A percentile compares a stretch with the other conserved stretches of the same genome.
Conservation (phyloP, 2,797 vertebrate species). For the Danio jaintianensis region DNA sequence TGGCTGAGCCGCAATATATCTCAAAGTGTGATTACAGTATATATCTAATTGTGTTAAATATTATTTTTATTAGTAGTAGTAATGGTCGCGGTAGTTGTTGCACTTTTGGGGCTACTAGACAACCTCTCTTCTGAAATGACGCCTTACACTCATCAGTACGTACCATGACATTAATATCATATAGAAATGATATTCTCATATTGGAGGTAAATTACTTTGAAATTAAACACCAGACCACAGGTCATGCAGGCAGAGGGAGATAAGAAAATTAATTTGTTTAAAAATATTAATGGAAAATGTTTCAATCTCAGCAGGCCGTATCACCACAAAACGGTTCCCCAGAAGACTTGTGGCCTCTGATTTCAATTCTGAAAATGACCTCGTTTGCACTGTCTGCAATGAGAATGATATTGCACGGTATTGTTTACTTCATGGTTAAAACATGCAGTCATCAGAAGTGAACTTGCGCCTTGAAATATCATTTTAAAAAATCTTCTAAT, state of each 20-base stretch:
- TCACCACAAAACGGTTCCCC: conserved; percentile 59
- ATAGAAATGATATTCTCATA: conserved; percentile 73
- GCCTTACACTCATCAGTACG: conserved; percentile 69
- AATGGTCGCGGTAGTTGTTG: conserved; percentile 65
- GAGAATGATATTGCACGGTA: neutral
- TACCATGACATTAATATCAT: conserved; percentile 79
- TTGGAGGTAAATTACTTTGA: conserved; percentile 81
- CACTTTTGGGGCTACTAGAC: conserved; percentile 71
- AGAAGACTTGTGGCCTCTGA: conserved; percentile 40
- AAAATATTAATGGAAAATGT: conserved; percentile 81
- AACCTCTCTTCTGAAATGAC: conserved; percentile 70
- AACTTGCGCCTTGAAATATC: neutral
- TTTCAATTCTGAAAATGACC: conserved; percentile 18
- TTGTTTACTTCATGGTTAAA: conserved; percentile 26
- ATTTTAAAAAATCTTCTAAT: too few relatives aligned
- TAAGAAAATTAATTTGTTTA: conserved; percentile 81
- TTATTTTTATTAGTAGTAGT: conserved; percentile 79
- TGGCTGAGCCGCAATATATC: conserved; percentile 90
- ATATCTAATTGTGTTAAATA: conserved; percentile 75
- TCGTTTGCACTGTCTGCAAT: neutral
- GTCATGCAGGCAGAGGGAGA: conserved; percentile 75
- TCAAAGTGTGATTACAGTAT: conserved; percentile 66
- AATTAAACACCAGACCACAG: conserved; percentile 81
- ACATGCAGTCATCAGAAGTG: neutral
- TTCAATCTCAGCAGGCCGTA: conserved; percentile 66